Evolutionary conservation across 2,888 invertebrate species (phyloP), one percentile per base, ranked within the genome.

Genomic region (Seira ritae): DNA sequence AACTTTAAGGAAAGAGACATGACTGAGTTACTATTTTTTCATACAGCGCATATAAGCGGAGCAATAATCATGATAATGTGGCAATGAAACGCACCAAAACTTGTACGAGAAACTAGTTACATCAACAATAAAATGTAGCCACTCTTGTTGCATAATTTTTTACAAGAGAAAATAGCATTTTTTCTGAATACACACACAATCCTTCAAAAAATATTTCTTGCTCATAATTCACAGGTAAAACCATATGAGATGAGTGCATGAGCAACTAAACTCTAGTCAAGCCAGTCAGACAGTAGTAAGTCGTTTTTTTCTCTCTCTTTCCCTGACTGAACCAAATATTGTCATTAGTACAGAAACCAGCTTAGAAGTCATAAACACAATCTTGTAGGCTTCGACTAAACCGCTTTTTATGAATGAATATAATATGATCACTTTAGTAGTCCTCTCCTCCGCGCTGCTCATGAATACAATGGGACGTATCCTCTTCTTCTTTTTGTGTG

Each of bases 61-160:
- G 50, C 72, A 79, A 66, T 75, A 67, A 67, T 75, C 67, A 67
- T 75, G 46, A 75, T 75, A 66, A 24, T 66, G 65, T 37, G 60
- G 55, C 69, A 76, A 75, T 79, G 79, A 79, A 79, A 69, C n/a
- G 50, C 46, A 70, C 50, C 37, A 68, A 70, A 70, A 77, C 46
- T 72, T 55, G 72, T 50, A 73, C 55, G 42, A 69, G 68, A 77
- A 80, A 80, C 68, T 67, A 55, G 80, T 50, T 69, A 23, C 73
- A 67, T 72, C 72, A 79, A n/a, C n/a, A n/a, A n/a, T n/a, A n/a
- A n/a, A n/a, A n/a, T n/a, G n/a, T n/a, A n/a, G n/a, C n/a, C n/a
- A n/a, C n/a, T n/a, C n/a, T n/a, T n/a, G n/a, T n/a, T n/a, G n/a
- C n/a, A n/a, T n/a, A n/a, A n/a, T n/a, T n/a, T n/a, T n/a, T n/a